A percentile compares a stretch with the other conserved stretches of the same genome.
phyloP scores from a whole-genome alignment of 2,797 vertebrate genomes.

The Mallotus villosus region DNA sequence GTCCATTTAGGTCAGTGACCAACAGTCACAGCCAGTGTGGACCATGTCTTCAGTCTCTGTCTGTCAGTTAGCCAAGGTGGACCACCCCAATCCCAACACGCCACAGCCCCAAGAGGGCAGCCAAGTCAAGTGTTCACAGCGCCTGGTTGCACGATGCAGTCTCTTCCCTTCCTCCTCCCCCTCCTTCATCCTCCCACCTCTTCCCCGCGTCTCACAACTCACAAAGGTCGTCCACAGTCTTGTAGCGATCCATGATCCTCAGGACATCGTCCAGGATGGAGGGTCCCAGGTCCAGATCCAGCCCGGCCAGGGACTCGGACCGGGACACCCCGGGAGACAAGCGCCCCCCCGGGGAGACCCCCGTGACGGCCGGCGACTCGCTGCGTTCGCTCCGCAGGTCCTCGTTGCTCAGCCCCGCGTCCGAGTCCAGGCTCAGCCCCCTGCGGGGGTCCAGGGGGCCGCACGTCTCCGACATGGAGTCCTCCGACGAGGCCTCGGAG shows the following conservation, averaged over 20 bases:
- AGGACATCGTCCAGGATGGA: conserved; percentile 84
- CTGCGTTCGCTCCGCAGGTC: conserved; percentile 72
- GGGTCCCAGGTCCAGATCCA: conserved; percentile 82
- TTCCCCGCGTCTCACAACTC: conserved; percentile 63
- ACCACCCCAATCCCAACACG: not conserved
- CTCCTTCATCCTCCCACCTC: not conserved
- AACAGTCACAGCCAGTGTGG: not conserved
- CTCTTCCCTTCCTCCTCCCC: not conserved
- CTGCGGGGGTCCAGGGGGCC: conserved; percentile 60
- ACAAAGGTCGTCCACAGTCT: conserved; percentile 64
- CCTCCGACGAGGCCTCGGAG: conserved; percentile 78
- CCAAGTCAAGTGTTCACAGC: not conserved
- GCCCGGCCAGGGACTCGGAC: conserved; percentile 70
- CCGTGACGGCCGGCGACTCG: conserved; percentile 54
- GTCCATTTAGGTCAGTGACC: not conserved
- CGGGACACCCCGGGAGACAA: conserved; percentile 48
- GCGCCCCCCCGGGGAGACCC: not conserved
- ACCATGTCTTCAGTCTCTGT: not conserved
- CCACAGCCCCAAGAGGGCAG: not conserved
- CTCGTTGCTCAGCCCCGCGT: conserved; percentile 78
- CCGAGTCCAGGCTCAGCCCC: conserved; percentile 76
- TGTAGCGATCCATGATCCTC: conserved; percentile 84
- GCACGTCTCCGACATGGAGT: conserved; percentile 71
- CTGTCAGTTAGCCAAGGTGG: not conserved
- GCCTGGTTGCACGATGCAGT: not conserved